Evolutionary conservation across 2,113 vertebrate genomes (phyloP).

Genomic region (Scolopax mira): DNA sequence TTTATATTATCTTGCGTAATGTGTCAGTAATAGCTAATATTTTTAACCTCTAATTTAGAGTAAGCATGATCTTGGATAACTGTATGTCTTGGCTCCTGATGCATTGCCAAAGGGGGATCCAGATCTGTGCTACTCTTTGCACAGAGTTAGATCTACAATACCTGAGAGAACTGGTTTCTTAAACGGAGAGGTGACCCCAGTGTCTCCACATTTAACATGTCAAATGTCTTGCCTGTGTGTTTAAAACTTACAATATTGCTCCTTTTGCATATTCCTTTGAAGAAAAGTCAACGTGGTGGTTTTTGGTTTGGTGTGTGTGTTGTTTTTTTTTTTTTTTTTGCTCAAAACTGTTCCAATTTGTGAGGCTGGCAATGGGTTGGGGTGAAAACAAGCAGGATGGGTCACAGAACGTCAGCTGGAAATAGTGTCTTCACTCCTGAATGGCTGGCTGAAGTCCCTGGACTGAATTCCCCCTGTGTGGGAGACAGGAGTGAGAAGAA

Average conservation of each 20-base stretch:
- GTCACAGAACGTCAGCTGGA: neutral
- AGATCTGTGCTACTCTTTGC: neutral
- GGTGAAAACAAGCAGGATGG: neutral
- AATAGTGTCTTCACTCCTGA: neutral
- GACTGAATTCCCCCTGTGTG: neutral
- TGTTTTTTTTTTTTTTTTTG: neutral
- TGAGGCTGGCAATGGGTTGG: neutral
- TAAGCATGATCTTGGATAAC: neutral
- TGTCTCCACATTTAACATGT: neutral
- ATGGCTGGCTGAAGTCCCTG: neutral
- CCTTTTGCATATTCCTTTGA: neutral
- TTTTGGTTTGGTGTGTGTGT: no score
- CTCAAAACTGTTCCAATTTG: neutral
- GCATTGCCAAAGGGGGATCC: neutral
- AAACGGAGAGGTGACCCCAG: neutral
- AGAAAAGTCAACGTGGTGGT: neutral
- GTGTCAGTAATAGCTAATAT: neutral
- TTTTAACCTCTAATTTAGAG: neutral
- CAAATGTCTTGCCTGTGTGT: neutral
- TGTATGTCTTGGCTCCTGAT: neutral
- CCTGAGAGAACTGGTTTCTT: neutral
- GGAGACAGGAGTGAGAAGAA: neutral
- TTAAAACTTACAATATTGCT: neutral
- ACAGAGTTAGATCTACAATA: neutral
- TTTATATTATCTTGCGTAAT: conserved; percentile 2